These are phyloP conservation scores for Passer domesticus DNA, from an alignment of 2,113 vertebrate species.

Conservation along the genomic window DNA sequence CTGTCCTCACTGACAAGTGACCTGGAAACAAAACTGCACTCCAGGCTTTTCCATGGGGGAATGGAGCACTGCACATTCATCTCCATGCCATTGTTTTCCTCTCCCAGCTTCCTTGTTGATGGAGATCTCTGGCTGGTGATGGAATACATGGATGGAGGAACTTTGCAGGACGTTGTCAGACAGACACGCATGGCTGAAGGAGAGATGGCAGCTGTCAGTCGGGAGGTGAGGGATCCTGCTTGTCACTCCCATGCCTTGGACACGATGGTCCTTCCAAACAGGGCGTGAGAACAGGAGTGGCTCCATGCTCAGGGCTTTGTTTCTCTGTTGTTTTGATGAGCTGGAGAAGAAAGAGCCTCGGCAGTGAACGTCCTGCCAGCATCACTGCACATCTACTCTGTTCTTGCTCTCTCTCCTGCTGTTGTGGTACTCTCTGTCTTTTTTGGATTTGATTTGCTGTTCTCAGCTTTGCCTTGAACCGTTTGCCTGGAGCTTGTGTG, in stretches of 20 bases:
- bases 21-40: neutral
- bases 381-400: neutral
- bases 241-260: neutral
- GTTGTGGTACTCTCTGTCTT: neutral
- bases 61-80: neutral
- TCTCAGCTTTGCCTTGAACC: neutral
- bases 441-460: neutral
- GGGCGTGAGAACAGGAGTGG: constrained; percentile 46
- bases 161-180: neutral
- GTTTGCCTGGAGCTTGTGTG: neutral
- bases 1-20: neutral
- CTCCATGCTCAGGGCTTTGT: neutral
- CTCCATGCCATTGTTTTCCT: neutral
- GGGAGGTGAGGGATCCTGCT: neutral
- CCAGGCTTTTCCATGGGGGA: neutral
- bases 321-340: neutral
- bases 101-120: neutral
- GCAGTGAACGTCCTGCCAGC: neutral
- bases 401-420: neutral
- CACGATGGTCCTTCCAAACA: neutral
- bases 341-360: neutral
- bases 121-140: neutral
- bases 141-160: neutral
- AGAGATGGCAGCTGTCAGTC: neutral
- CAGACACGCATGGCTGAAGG: neutral